Base-by-base conservation (phyloP, 2,113 vertebrate species). In the Eulemur rufifrons region DNA sequence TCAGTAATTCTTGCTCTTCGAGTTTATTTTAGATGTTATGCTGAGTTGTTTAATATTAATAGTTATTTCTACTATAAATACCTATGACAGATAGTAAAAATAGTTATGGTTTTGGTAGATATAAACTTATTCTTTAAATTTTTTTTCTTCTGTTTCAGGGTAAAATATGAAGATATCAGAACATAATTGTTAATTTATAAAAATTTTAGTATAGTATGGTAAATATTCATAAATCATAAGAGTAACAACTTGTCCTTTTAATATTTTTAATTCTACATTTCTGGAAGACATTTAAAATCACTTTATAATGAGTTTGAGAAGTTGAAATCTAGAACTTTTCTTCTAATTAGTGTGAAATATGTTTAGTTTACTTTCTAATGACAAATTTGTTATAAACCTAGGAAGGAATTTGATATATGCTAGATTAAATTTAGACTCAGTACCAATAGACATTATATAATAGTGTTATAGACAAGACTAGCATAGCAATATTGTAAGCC, bases 321-420 rank as follows among this genome's bases (percentile, higher is more conserved):
- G 85, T 97, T 95, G 90, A 94, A 92, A 90, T 94, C n/a, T 87
- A 95, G 84, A 89, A 9, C 32, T 86, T 94, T 78, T 81, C 47
- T 95, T 84, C 63, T 8, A 91, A 3, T 82, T 86, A 0, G 8
- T 84, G 17, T 94, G 74, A 89, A 86, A 86, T 83, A 42, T 77
- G 56, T 81, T 96, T 91, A 89, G 17, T 81, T 86, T 96, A 80
- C 23, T 64, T 47, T 94, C 54, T 77, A 89, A 45, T 73, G 34
- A 95, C 23, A 90, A 94, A 92, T 15, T 77, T 21, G 34, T 32
- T 77, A 52, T 42, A 71, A 93, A 89, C 42, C 32, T 76, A 42
- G 71, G 42, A 80, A 74, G 8, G 29, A 95, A 74, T 74, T 89
- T 91, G 37, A 61, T 13, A 25, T 71, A 21, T 91, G 50, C 23